Evolutionary conservation across 2,888 invertebrate genomes (phyloP), one percentile per base, ranked within the genome.

Genomic region (Cheilosia impressa): DNA sequence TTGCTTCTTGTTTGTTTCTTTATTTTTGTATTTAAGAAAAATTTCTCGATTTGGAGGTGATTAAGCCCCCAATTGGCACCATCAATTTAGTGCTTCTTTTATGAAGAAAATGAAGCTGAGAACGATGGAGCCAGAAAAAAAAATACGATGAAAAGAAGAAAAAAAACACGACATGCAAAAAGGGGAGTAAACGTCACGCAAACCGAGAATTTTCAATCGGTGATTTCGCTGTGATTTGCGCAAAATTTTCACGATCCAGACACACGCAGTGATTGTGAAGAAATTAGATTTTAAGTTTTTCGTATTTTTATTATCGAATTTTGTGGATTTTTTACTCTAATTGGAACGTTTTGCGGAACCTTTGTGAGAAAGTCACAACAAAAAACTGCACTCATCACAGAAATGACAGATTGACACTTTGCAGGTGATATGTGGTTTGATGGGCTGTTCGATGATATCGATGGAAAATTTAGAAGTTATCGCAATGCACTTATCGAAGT

Each of bases 151-250:
- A 60, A 45, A 38, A 38, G 15, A 5, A 27, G 1, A 19, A 58
- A 69, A 75, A 66, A 65, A 63, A 65, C 65, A 80, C 71, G 76
- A 80, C 80, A 73, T 80, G 81, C 77, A 82, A 87, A 82, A 87
- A 82, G 82, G 87, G 87, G 87, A 82, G 82, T 66, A 82, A 82
- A 87, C 82, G 87, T 87, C 87, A 87, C 76, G 58, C 38, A 63
- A 81, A 71, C 57, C 17, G 45, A 65, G 43, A 55, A 66, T 85
- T 85, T 85, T 81, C 76, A 85, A 62, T 72, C 50, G 63, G 68
- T 52, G 50, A 66, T 68, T 77, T 81, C 55, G 58, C 27, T 52
- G 50, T 65, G 68, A 50, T 71, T 65, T 80, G 43, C 65, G 66
- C 4, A 41, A 1, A 53, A 60, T 80, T 43, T 43, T 60, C 22